phyloP scores from a whole-genome alignment of 1,140 invertebrate species.

The Zophobas atratus region DNA sequence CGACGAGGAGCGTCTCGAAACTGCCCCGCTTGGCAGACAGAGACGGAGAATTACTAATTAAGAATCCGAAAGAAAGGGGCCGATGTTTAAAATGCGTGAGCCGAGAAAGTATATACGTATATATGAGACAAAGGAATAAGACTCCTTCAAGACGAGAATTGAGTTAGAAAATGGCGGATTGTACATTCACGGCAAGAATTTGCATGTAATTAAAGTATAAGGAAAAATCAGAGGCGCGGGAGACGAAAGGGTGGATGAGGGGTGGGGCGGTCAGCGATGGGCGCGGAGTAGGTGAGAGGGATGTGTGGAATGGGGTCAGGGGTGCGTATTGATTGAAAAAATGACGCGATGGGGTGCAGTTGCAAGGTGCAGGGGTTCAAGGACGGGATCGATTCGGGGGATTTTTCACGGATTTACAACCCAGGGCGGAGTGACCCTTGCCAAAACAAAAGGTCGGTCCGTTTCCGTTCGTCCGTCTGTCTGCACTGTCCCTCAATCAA shows the following conservation, averaged over 20 bases:
- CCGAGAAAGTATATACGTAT: constrained; percentile 67
- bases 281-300: background rate
- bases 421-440: too few relatives aligned
- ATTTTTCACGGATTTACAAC: too few relatives aligned
- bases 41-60: constrained; percentile 66
- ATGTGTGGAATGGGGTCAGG: constrained; percentile 17
- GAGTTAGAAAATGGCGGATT: constrained; percentile 67
- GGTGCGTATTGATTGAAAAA: background rate
- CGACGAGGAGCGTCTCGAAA: constrained; percentile 52
- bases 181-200: constrained; percentile 67
- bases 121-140: constrained; percentile 67
- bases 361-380: too few relatives aligned
- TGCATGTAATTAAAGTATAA: constrained; percentile 68
- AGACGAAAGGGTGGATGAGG: background rate
- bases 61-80: constrained; percentile 67
- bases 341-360: too few relatives aligned
- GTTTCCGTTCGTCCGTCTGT: too few relatives aligned
- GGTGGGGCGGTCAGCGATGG: background rate
- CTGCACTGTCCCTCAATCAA: background rate
- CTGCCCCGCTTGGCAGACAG: constrained; percentile 49
- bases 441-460: too few relatives aligned
- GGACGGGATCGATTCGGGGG: too few relatives aligned
- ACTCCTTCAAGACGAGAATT: constrained; percentile 64
- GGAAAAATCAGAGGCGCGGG: constrained; percentile 64
- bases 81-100: constrained; percentile 68